These are phyloP conservation scores for Bufo bufo DNA, from an alignment of 2,113 vertebrate genomes.

Conservation along the genomic window DNA sequence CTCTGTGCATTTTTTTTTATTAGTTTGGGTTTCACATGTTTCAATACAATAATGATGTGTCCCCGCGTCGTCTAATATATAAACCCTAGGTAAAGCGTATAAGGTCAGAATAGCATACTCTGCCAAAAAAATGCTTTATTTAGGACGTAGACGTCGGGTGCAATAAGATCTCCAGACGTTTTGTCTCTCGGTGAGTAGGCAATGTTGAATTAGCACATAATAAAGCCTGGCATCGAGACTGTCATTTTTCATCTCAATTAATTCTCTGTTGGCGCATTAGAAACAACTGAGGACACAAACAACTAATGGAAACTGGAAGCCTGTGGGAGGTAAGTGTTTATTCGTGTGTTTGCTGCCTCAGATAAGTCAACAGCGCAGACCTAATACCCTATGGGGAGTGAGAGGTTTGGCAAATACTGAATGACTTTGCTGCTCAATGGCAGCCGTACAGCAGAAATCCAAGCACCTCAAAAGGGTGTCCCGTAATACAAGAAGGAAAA, in stretches of 20 bases:
- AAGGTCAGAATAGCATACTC: too few species aligned
- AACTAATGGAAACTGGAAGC: conserved; percentile 40
- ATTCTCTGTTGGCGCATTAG: conserved; percentile 37
- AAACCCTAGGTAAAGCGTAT: too few species aligned
- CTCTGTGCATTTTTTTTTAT: too few species aligned
- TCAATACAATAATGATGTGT: too few species aligned
- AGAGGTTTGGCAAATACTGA: background rate
- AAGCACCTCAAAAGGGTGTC: too few species aligned
- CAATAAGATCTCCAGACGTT: background rate
- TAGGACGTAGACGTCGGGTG: too few species aligned
- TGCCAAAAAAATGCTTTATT: too few species aligned
- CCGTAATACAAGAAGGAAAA: too few species aligned
- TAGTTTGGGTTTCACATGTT: too few species aligned
- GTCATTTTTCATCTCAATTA: conserved; percentile 27
- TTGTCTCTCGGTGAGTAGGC: background rate
- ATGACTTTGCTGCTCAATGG: background rate
- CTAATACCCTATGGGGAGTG: conserved; percentile 3
- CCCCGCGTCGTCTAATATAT: too few species aligned
- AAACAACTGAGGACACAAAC: conserved; percentile 13
- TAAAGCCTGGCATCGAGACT: background rate
- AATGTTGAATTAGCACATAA: background rate
- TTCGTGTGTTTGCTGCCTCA: background rate
- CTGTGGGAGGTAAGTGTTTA: conserved; percentile 30
- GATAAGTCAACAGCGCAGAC: background rate
- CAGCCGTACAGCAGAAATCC: background rate